phyloP scores from a whole-genome alignment of 2,888 invertebrate genomes.

The Timema cristinae region DNA sequence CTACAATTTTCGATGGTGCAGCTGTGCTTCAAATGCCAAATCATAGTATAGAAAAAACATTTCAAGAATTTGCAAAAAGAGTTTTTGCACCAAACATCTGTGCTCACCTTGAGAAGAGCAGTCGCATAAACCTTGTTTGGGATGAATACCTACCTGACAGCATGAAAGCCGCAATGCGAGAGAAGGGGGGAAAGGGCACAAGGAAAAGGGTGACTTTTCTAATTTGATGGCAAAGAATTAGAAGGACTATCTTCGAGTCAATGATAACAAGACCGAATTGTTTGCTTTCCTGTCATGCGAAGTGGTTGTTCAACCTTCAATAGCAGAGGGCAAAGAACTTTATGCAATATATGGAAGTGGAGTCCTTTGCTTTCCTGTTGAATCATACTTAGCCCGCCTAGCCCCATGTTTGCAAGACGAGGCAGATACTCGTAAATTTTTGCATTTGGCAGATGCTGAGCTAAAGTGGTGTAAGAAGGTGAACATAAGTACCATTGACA shows the following conservation, averaged over 20 bases:
- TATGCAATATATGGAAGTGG: slow-evolving; percentile 9
- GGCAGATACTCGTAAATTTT: slow-evolving; percentile 10
- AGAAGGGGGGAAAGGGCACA: background rate
- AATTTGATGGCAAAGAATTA: background rate
- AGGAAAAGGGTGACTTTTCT: background rate
- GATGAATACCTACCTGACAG: slow-evolving; percentile 12
- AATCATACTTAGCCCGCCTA: background rate
- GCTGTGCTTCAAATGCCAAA: slow-evolving; percentile 12
- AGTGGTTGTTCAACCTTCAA: too few relatives aligned
- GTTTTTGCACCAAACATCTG: slow-evolving; percentile 7
- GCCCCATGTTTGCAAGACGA: slow-evolving; percentile 16
- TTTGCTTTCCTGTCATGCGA: background rate
- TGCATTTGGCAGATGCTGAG: slow-evolving; percentile 15
- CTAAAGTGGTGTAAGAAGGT: slow-evolving; percentile 9
- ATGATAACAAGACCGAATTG: background rate
- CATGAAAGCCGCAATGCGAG: background rate
- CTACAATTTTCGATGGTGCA: too few relatives aligned
- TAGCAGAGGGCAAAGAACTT: slow-evolving; percentile 13
- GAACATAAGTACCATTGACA: slow-evolving; percentile 11
- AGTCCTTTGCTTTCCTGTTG: background rate
- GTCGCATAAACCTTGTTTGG: background rate
- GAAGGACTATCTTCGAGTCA: background rate
- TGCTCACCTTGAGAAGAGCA: background rate
- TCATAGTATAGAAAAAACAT: background rate
- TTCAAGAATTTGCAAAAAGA: background rate